Conservation (phyloP, 2,797 vertebrate species). For the Nyctalus aviator region DNA sequence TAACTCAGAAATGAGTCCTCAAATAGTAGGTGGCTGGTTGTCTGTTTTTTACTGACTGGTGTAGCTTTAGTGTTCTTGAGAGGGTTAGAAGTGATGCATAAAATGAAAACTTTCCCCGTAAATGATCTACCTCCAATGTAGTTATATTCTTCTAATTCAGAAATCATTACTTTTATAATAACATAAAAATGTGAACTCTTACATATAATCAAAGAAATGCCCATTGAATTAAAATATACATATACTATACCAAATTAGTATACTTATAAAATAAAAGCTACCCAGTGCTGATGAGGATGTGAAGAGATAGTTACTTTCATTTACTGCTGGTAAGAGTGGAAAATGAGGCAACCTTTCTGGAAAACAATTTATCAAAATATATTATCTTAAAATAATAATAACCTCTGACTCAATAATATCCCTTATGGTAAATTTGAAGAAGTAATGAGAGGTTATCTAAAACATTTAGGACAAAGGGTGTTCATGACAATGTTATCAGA, state of each 20-base stretch:
- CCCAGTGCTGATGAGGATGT: background rate
- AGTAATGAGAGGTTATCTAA: background rate
- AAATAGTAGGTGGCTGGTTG: background rate
- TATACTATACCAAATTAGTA: background rate
- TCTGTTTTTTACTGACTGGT: background rate
- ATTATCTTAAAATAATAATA: background rate
- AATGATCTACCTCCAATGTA: background rate
- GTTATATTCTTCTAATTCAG: background rate
- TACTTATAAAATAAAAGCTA: background rate
- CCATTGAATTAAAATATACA: background rate
- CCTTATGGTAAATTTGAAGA: background rate
- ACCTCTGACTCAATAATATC: background rate
- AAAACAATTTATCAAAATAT: background rate
- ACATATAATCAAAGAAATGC: background rate
- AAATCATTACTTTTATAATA: slow-evolving; percentile 5
- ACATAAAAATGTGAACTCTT: background rate
- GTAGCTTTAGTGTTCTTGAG: background rate
- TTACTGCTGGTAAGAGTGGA: background rate
- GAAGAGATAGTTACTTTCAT: background rate
- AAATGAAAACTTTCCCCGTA: background rate
- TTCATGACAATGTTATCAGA: background rate
- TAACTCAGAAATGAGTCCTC: background rate
- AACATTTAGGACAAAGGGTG: background rate
- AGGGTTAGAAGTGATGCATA: background rate
- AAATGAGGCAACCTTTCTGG: background rate